Conservation (phyloP, 35 echinoderm and acorn worm species). For the Ophiothrix spiculata region DNA sequence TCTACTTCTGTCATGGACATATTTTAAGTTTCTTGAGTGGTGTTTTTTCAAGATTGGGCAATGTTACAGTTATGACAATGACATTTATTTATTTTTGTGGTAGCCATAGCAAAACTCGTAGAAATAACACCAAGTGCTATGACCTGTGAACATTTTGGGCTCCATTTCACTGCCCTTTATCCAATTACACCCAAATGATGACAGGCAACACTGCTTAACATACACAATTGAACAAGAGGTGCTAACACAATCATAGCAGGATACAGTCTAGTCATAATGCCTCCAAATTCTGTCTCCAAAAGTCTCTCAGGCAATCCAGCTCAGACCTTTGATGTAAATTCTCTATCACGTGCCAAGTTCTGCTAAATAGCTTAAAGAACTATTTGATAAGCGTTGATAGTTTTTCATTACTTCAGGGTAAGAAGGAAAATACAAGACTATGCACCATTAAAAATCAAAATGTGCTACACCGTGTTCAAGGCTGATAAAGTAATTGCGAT, state of each 20-base stretch:
- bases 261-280: constrained; percentile 3
- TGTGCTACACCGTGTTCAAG: too few relatives aligned
- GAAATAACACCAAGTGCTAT: too few relatives aligned
- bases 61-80: too few relatives aligned
- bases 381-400: background rate
- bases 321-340: background rate
- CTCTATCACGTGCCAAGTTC: background rate
- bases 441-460: constrained; percentile 6
- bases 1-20: too few relatives aligned
- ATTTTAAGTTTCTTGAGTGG: too few relatives aligned
- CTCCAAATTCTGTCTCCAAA: background rate
- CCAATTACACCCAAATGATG: background rate
- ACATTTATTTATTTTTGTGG: too few relatives aligned
- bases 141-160: too few relatives aligned
- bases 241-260: background rate
- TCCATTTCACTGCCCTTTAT: background rate
- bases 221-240: background rate
- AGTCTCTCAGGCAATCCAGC: background rate
- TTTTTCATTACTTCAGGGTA: background rate
- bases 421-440: background rate
- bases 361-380: too few relatives aligned
- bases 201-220: background rate
- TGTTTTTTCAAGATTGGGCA: too few relatives aligned
- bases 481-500: too few relatives aligned
- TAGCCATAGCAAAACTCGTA: too few relatives aligned